Percentiles rank a stretch among this genome's conserved stretches.
Conservation (phyloP, 2,797 vertebrate genomes). For the Leuciscus waleckii region DNA sequence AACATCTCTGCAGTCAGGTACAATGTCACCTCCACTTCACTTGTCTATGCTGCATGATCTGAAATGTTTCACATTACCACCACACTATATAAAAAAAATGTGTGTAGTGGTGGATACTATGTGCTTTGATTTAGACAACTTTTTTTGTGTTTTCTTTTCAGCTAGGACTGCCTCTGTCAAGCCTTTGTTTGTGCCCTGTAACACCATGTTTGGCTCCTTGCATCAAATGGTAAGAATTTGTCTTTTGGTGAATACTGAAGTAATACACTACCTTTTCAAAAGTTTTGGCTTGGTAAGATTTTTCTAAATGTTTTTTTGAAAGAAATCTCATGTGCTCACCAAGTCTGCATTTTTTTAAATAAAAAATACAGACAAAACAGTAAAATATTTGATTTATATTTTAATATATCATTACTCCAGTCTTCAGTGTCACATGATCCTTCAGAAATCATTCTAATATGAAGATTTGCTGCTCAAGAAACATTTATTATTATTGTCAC, state of each 20-base stretch:
- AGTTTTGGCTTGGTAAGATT: not conserved
- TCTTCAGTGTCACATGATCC: not conserved
- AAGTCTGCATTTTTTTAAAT: not conserved
- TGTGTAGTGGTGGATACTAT: not conserved
- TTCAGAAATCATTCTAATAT: not conserved
- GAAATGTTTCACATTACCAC: not conserved
- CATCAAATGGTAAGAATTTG: conserved; percentile 92
- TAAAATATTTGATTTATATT: not conserved
- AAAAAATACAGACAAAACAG: not conserved
- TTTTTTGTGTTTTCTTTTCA: conserved; percentile 66
- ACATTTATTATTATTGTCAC: not conserved
- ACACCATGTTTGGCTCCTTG: conserved; percentile 97
- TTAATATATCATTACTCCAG: not conserved
- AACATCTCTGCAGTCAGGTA: conserved; percentile 94
- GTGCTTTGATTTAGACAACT: conserved; percentile 5
- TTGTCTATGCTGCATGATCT: not conserved
- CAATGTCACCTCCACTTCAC: conserved; percentile 34
- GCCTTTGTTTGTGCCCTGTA: conserved; percentile 93
- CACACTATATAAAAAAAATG: not conserved
- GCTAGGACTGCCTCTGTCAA: conserved; percentile 92
- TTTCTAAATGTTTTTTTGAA: not conserved
- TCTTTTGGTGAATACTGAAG: not conserved
- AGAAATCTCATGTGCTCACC: no score
- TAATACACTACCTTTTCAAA: not conserved
- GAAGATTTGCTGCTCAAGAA: not conserved